Evolutionary conservation across 2,888 invertebrate species (phyloP), one percentile per base, ranked within the genome.

Genomic region (Caenorhabditis drosophilae): DNA sequence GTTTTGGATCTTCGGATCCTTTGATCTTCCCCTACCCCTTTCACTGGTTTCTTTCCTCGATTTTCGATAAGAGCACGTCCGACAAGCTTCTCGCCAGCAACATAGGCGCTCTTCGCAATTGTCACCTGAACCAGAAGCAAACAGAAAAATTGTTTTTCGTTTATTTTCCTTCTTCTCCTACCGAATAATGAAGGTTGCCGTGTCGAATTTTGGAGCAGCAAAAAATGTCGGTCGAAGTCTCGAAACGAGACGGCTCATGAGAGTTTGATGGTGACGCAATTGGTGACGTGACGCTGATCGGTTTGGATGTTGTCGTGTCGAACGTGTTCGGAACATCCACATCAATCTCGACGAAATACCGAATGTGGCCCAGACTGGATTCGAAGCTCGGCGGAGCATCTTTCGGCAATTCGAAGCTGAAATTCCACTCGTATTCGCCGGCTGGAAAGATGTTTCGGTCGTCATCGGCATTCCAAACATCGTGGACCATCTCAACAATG

Each of bases 341-440:
- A 15, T 53, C 20, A 25, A 57, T 34, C 7, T 48, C 22, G 6
- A 63, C 57, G 2, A 35, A 44, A 46, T 63, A 63, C 3, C 63
- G 48, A 34, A 57, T 57, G 50, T 49, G 49, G 3, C 63, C 63
- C 18, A 45, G 16, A 2, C 6, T 4, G 4, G 44, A 57, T 23
- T 63, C 63, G 40, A 60, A 67, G 22, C 52, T 56, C 16, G 66
- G 56, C 34, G 53, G 57, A 48, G 48, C 56, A 15, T 52, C 40
- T 18, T 56, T 51, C 1, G 66, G 66, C 16, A 67, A 35, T 23
- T 62, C 57, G 27, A 67, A 67, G 1, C 51, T 42, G 47, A 67
- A 67, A 9, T 60, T 47, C 60, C 60, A 67, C 18, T 60, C 54
- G 51, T 67, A 58, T 16, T 58, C 58, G 23, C 66, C 66, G 11